phyloP scores from a whole-genome alignment of 1,140 invertebrate genomes.

The Drosophila santomea region DNA sequence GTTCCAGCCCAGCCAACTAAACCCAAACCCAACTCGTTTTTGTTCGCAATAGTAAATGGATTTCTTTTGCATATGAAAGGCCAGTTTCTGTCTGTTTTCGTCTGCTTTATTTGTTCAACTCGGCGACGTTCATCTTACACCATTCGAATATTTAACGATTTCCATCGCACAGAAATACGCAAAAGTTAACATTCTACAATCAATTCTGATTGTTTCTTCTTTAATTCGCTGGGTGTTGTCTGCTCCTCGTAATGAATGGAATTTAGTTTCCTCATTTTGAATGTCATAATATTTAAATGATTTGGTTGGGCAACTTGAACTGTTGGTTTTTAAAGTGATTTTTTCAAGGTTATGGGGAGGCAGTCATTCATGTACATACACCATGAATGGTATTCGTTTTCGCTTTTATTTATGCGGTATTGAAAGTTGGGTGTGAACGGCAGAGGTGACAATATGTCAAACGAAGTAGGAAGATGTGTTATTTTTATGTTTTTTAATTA shows the following conservation, averaged over 20 bases:
- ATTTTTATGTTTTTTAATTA: neutral
- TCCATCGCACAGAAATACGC: constrained; percentile 23
- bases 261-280: constrained; percentile 33
- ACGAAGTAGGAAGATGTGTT: neutral
- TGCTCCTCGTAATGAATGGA: constrained; percentile 24
- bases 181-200: constrained; percentile 61
- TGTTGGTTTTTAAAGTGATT: constrained; percentile 4
- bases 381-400: constrained; percentile 26
- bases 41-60: constrained; percentile 51
- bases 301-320: constrained; percentile 13
- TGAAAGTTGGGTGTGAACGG: constrained; percentile 12
- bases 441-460: constrained; percentile 7
- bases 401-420: constrained; percentile 22
- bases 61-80: constrained; percentile 74
- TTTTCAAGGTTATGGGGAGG: constrained; percentile 59
- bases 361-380: constrained; percentile 14
- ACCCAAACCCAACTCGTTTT: constrained; percentile 53
- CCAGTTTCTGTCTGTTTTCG: constrained; percentile 47
- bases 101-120: constrained; percentile 24
- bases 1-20: constrained; percentile 50
- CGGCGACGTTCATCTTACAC: constrained; percentile 44
- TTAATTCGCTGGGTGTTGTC: constrained; percentile 23
- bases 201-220: constrained; percentile 40
- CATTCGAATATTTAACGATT: constrained; percentile 47
- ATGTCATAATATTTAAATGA: constrained; percentile 64